Conservation (phyloP, 2,113 vertebrate genomes). For the Ciconia boyciana region DNA sequence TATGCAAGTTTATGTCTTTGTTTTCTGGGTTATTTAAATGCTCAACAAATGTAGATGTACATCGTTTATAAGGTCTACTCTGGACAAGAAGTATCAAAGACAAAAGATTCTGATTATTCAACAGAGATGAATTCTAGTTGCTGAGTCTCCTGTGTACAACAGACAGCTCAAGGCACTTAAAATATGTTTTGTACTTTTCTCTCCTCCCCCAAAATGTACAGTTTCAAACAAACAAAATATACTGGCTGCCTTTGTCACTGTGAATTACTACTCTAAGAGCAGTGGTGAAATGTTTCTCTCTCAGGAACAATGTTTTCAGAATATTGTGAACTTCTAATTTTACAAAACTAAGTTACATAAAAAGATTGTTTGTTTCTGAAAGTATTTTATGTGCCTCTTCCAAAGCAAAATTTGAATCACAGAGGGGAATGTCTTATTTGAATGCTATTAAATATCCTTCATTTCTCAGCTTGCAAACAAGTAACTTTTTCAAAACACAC, state of each 20-base stretch:
- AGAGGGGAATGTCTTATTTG: conserved; percentile 26
- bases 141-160: conserved; percentile 6
- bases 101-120: background rate
- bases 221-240: conserved; percentile 46
- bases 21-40: background rate
- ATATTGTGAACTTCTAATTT: conserved; percentile 49
- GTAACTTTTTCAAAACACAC: conserved; percentile 28
- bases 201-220: conserved; percentile 1
- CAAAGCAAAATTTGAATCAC: conserved; percentile 33
- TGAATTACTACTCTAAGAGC: conserved; percentile 48
- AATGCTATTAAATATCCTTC: conserved; percentile 45
- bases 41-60: background rate
- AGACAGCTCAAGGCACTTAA: conserved; percentile 39
- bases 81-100: background rate
- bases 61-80: background rate
- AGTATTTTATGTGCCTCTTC: conserved; percentile 51
- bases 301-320: conserved; percentile 51
- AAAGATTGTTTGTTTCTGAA: conserved; percentile 33
- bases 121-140: background rate
- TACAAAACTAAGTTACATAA: conserved; percentile 14
- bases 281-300: conserved; percentile 52
- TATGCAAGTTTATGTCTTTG: background rate
- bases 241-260: conserved; percentile 49
- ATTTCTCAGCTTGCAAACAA: conserved; percentile 21
- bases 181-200: conserved; percentile 7